Base-by-base conservation (phyloP, 92 coral and sea anemone genomes). In the Porites divaricata region DNA sequence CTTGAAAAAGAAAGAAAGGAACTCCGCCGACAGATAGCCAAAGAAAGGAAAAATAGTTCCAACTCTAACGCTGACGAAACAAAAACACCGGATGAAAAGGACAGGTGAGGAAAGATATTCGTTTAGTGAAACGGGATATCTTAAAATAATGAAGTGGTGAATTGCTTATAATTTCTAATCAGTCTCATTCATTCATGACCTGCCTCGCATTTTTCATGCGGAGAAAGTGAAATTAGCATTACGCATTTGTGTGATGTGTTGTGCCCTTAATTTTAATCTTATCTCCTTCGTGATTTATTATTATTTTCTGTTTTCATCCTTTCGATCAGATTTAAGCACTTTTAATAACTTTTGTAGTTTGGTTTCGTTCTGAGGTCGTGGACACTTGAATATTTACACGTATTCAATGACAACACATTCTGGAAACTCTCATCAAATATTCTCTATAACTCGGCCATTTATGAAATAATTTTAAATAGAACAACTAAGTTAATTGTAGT, bases 1-100 rank as follows among this genome's bases (percentile, higher is more conserved):
- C 85, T 94, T 35, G 98, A 94, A 82, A 88, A 83, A 69, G 98
- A 94, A 84, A 86, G 88, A 56, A 89, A 70, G 73, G 91, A 90
- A 81, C 93, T 94, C 70, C 90, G 86, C 75, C 91, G 79, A 4
- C 64, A 41, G 21, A 61, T 72, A 19, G 72, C 20, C 6, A 72
- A 52, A 52, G 86, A 63, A 82, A 48, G 72, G 63, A 65, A 22
- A 4, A 72, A 72, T 11, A 25, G 62, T 25, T 25, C 63, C 57
- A 58, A 75, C 15, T 19, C 35, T 61, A 80, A 54, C 9, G 54
- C n/a, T 11, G 45, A 62, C 8, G 61, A 21, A 53, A 26, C 41
- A 56, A 80, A 20, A 10, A 12, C 65, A 56, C 56, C 76, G 59
- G 68, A 56, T 80, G 76, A 14, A n/a, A 58, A 54, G 49, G 50